Conservation (phyloP, 2,888 invertebrate genomes). For the Eupithecia subumbrata region DNA sequence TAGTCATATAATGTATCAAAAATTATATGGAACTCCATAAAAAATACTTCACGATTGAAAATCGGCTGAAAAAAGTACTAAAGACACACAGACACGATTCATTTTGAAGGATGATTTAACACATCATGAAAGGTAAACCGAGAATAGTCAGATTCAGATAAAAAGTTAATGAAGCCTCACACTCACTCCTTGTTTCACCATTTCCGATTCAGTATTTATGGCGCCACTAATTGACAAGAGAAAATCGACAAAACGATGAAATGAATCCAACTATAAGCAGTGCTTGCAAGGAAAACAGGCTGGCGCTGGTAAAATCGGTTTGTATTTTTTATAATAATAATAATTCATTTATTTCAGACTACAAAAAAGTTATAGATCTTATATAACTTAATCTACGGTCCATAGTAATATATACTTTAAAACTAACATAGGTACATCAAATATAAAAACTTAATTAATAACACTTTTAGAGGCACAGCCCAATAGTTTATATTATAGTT, state of each 20-base stretch:
- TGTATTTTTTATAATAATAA: too few species aligned
- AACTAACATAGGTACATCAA: too few species aligned
- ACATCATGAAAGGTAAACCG: background rate
- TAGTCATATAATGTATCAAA: too few species aligned
- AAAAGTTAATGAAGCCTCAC: constrained; percentile 20
- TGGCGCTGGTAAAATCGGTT: background rate
- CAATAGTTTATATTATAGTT: too few species aligned
- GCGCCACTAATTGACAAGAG: constrained; percentile 53
- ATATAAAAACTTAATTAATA: too few species aligned
- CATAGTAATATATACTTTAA: too few species aligned
- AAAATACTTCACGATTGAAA: background rate
- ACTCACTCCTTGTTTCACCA: constrained; percentile 39
- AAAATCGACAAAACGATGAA: constrained; percentile 44
- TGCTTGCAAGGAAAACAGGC: constrained; percentile 16
- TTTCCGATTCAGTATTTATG: constrained; percentile 48
- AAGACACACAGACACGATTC: background rate
- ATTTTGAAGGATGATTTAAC: background rate
- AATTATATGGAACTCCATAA: too few species aligned
- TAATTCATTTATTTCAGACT: too few species aligned
- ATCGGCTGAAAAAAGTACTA: background rate
- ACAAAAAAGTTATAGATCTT: too few species aligned
- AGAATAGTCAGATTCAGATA: constrained; percentile 5
- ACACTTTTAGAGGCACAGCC: too few species aligned
- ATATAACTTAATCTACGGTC: too few species aligned
- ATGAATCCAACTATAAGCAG: constrained; percentile 17